phyloP scores from a whole-genome alignment of 2,113 vertebrate species.

The Glaucidium brasilianum region DNA sequence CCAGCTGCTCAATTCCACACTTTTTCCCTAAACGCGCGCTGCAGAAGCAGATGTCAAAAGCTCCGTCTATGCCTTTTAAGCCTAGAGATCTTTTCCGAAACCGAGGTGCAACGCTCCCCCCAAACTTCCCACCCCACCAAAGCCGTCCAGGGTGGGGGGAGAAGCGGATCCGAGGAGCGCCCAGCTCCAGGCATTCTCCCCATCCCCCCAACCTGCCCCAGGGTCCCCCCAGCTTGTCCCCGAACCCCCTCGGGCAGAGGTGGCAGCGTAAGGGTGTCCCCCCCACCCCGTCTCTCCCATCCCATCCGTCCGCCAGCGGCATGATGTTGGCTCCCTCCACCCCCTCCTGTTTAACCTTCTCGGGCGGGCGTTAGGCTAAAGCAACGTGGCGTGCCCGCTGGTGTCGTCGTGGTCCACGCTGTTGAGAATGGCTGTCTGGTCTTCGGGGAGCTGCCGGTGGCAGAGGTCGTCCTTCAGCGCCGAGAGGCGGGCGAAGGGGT shows the following conservation, averaged over 20 bases:
- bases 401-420: conserved; percentile 87
- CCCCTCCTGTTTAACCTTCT: conserved; percentile 15
- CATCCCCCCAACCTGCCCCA: not conserved
- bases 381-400: conserved; percentile 87
- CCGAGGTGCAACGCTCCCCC: not conserved
- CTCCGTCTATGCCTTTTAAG: conserved; percentile 26
- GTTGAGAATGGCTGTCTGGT: conserved; percentile 93
- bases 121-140: not conserved
- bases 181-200: not conserved
- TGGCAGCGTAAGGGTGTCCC: not conserved
- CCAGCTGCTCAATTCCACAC: conserved; percentile 30
- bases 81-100: conserved; percentile 45
- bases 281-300: not conserved
- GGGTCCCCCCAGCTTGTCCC: not conserved
- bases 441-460: conserved; percentile 88
- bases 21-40: not conserved
- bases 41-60: conserved; percentile 28
- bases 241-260: not conserved
- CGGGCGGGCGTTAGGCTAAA: conserved; percentile 71
- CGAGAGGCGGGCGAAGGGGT: conserved; percentile 89
- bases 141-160: not conserved
- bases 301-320: not conserved
- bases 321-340: not conserved
- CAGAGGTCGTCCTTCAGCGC: conserved; percentile 81
- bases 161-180: not conserved